phyloP scores from a whole-genome alignment of 2,888 invertebrate species.

The Epinotia brunnichana region DNA sequence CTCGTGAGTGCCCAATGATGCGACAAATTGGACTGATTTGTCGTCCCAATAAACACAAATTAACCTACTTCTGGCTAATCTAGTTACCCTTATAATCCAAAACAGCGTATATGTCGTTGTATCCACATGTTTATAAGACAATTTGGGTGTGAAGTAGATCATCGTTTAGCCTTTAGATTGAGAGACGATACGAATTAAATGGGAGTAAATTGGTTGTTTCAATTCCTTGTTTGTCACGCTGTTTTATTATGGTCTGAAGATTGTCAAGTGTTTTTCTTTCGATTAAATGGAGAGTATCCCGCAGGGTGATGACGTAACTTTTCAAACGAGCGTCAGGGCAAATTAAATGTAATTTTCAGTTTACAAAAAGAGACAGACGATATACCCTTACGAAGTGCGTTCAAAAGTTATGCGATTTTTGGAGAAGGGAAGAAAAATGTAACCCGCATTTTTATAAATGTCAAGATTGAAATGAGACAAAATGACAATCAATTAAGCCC shows the following conservation, averaged over 20 bases:
- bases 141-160: slow-evolving; percentile 12
- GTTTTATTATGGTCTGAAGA: not conserved
- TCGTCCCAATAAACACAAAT: slow-evolving; percentile 44
- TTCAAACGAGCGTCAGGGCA: no score
- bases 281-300: not conserved
- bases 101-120: not conserved
- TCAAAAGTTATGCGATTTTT: no score
- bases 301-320: no score
- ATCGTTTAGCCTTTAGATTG: slow-evolving; percentile 26
- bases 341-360: no score
- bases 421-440: no score
- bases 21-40: slow-evolving; percentile 40
- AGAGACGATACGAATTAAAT: slow-evolving; percentile 23
- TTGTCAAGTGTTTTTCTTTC: not conserved
- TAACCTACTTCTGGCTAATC: slow-evolving; percentile 40
- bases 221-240: slow-evolving; percentile 1
- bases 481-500: no score
- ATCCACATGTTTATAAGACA: not conserved
- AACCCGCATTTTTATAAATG: no score
- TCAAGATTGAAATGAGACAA: no score
- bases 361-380: no score
- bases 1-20: slow-evolving; percentile 26
- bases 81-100: slow-evolving; percentile 9
- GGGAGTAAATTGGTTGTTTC: slow-evolving; percentile 18
- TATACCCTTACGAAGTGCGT: no score